Base-by-base conservation (phyloP, 2,113 vertebrate species). In the Clinocottus analis region DNA sequence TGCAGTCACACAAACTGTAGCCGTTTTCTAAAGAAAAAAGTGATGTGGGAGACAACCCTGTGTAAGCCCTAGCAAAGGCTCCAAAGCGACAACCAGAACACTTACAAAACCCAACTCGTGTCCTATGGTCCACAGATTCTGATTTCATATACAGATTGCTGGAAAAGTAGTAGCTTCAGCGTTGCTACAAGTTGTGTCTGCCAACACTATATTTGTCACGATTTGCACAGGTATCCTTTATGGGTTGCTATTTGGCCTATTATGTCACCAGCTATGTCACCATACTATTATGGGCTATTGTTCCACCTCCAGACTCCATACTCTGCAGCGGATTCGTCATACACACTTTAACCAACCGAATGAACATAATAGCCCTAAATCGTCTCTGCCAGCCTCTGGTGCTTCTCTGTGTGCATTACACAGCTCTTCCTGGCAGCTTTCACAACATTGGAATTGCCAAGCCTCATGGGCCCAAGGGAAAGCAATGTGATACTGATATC, bases 401-500 rank as follows among this genome's bases (percentile, higher is more conserved):
- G 23, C 25, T 39, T 75, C 19, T 72, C 59, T 60, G 13, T 69
- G 51, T 49, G 47, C 16, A 67, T 43, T 62, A 75, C 31, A 37
- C 9, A 19, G 14, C 31, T 68, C 39, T 58, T 67, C 45, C 75
- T 59, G 49, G 60, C 19, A 43, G 65, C 25, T 66, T 55, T 76
- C 51, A 72, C 43, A 43, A 31, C 72, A 51, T 79, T 64, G 51
- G 14, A 19, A 33, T 17, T 35, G 23, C 51, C 47, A n/a, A 59
- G 35, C 25, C 49, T 53, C 37, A 10, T 21, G 23, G 21, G 25
- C 71, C 75, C 71, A 43, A 29, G 65, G 66, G 43, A 72, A 25
- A 55, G 60, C 60, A 66, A 47, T 72, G 17, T 63, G 53, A 55
- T 55, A 67, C 29, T 31, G 71, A 65, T 75, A 53, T 66, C 19